Conservation (phyloP, 2,113 vertebrate species). For the Engystomops pustulosus region DNA sequence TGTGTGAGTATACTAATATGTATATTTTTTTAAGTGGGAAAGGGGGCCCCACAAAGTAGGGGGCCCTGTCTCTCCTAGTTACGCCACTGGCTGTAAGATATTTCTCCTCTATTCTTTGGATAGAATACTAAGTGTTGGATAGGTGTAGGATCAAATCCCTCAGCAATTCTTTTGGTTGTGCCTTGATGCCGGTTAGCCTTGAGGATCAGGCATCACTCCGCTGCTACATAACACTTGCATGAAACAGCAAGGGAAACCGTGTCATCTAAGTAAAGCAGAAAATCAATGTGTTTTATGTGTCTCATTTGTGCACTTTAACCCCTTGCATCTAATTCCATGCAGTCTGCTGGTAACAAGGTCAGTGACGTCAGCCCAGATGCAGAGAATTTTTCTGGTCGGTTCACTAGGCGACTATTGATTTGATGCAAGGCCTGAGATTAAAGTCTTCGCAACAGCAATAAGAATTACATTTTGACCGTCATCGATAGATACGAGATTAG, state of each 20-base stretch:
- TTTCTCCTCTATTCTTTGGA: no score
- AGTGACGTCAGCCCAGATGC: neutral
- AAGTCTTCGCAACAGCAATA: neutral
- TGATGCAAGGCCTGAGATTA: neutral
- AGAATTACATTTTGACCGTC: neutral
- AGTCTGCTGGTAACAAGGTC: neutral
- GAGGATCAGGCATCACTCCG: no score
- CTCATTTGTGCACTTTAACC: neutral
- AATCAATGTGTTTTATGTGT: neutral
- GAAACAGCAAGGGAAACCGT: neutral
- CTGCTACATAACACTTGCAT: neutral
- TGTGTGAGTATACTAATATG: no score
- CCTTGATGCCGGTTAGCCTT: no score
- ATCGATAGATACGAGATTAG: neutral
- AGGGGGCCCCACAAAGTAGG: no score
- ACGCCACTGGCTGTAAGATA: no score
- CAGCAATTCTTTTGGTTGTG: no score
- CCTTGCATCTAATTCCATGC: neutral
- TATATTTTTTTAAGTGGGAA: no score
- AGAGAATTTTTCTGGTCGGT: neutral
- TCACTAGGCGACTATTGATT: neutral
- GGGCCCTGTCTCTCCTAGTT: no score
- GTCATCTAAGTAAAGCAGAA: neutral
- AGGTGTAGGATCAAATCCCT: no score
- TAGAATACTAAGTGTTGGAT: no score